phyloP scores from a whole-genome alignment of 2,113 vertebrate genomes.

The Proterorhinus semilunaris region DNA sequence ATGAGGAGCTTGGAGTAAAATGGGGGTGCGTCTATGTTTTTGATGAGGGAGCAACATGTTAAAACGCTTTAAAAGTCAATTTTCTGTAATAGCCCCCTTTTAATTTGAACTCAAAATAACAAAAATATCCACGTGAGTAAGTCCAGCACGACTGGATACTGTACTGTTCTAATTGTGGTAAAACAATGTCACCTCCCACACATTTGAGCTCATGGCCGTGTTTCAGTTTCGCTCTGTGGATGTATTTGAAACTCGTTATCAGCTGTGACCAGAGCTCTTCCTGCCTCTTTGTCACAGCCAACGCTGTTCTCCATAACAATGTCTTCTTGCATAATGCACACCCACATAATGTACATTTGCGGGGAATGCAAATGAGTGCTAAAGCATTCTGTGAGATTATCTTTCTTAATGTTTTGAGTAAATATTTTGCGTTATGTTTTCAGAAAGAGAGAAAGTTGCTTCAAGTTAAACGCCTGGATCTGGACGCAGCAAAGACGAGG shows the following conservation, averaged over 20 bases:
- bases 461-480: slow-evolving; percentile 93
- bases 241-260: slow-evolving; percentile 6
- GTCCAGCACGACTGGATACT: no score
- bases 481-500: slow-evolving; percentile 96
- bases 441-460: slow-evolving; percentile 97
- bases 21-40: no score
- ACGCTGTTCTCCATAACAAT: not conserved
- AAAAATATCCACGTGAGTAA: not conserved
- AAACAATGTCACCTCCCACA: not conserved
- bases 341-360: not conserved
- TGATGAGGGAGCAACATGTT: no score
- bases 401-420: not conserved
- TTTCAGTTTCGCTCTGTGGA: not conserved
- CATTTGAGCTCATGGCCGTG: not conserved
- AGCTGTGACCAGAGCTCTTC: not conserved
- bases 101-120: not conserved
- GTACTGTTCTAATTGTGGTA: not conserved
- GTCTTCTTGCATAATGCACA: not conserved
- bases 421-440: slow-evolving; percentile 4
- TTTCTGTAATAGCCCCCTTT: no score
- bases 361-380: not conserved
- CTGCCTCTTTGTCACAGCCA: not conserved
- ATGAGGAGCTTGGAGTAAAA: no score
- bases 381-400: not conserved
- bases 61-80: no score